Evolutionary conservation across 1,140 invertebrate genomes (phyloP).

Genomic region (Archegozetes longisetosus): DNA sequence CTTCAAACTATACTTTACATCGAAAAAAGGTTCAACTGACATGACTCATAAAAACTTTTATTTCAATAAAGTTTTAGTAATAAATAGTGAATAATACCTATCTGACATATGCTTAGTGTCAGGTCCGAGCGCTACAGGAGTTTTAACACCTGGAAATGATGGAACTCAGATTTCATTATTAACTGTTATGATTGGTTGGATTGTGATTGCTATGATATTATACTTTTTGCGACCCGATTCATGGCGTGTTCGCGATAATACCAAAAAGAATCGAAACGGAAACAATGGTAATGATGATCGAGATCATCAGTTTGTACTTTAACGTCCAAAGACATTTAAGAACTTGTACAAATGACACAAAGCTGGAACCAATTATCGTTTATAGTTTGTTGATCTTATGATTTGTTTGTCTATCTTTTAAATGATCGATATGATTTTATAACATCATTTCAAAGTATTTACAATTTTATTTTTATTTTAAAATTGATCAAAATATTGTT

Average conservation of each 20-base stretch:
- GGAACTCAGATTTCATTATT: constrained; percentile 20
- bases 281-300: not conserved
- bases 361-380: no score
- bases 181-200: constrained; percentile 34
- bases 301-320: not conserved
- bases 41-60: no score
- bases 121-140: not conserved
- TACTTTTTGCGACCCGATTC: constrained; percentile 36
- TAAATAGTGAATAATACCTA: no score
- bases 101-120: no score
- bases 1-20: no score
- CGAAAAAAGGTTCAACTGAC: no score
- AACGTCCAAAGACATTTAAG: not conserved
- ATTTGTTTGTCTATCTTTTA: no score
- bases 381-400: no score
- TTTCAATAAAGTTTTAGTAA: no score
- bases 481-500: not conserved
- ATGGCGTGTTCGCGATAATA: constrained; percentile 20
- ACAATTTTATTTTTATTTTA: no score
- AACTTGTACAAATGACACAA: not conserved
- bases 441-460: no score
- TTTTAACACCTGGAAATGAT: not conserved
- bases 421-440: no score
- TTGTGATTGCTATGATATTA: constrained; percentile 34
- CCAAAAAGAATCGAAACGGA: not conserved